Evolutionary conservation across 2,797 vertebrate genomes (phyloP).

Genomic region (Chromobotia macracanthus): DNA sequence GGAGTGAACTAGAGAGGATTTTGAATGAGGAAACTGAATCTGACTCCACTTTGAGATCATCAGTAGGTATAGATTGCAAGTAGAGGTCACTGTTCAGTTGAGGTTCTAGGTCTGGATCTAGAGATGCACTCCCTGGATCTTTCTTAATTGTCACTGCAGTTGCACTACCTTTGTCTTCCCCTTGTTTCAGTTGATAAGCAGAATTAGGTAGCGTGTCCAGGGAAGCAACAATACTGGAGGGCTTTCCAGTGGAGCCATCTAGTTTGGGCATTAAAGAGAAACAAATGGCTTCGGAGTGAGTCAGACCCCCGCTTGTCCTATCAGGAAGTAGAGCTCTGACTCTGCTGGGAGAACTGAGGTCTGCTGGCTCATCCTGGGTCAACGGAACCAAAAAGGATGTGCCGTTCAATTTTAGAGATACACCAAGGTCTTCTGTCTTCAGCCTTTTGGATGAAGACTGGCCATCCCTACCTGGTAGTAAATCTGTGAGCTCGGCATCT

Average conservation of each 20-base stretch:
- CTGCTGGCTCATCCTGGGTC: slow-evolving; percentile 78
- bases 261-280: slow-evolving; percentile 11
- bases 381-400: slow-evolving; percentile 46
- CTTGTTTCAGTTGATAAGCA: slow-evolving; percentile 29
- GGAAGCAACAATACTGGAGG: slow-evolving; percentile 30
- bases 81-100: slow-evolving; percentile 39
- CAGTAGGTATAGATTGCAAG: slow-evolving; percentile 29
- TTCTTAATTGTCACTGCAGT: slow-evolving; percentile 47
- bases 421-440: slow-evolving; percentile 45
- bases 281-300: slow-evolving; percentile 17
- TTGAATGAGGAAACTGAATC: slow-evolving; percentile 53
- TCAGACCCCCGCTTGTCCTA: slow-evolving; percentile 55
- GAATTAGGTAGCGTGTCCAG: neutral
- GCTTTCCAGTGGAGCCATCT: slow-evolving; percentile 34
- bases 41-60: slow-evolving; percentile 47
- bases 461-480: slow-evolving; percentile 41
- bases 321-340: slow-evolving; percentile 76
- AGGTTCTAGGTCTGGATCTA: slow-evolving; percentile 35
- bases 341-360: slow-evolving; percentile 80
- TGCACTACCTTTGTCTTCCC: slow-evolving; percentile 26
- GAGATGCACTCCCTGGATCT: slow-evolving; percentile 9
- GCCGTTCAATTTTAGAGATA: slow-evolving; percentile 43
- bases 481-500: slow-evolving; percentile 35
- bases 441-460: slow-evolving; percentile 59
- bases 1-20: slow-evolving; percentile 51